Evolutionary conservation across 2,113 vertebrate species (phyloP).

Genomic region (Procavia capensis): DNA sequence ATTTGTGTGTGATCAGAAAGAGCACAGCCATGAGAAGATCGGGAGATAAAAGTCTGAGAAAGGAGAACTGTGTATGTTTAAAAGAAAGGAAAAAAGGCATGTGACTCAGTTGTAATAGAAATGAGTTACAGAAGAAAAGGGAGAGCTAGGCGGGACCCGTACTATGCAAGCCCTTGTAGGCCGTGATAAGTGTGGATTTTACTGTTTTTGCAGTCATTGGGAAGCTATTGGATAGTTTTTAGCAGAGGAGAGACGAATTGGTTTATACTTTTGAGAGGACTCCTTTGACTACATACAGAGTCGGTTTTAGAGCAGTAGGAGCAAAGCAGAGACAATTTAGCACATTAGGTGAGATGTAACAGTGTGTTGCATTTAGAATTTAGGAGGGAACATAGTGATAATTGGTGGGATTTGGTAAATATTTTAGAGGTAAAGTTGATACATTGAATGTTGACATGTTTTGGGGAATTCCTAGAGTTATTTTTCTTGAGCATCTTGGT

Average conservation of each 20-base stretch:
- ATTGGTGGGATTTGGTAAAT: constrained; percentile 22
- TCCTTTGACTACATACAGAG: not conserved
- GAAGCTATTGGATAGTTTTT: constrained; percentile 1
- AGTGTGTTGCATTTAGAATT: not conserved
- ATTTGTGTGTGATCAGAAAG: not conserved
- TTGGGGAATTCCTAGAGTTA: not conserved
- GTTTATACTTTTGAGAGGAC: not conserved
- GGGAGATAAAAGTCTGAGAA: not conserved
- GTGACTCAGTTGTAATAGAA: not conserved
- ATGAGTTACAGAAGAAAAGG: not conserved
- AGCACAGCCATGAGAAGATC: not conserved
- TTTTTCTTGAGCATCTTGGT: not conserved
- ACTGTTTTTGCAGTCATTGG: not conserved
- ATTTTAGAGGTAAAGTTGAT: not conserved
- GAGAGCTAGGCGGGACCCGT: not conserved
- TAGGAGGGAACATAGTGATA: not conserved
- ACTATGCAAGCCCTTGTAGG: not conserved
- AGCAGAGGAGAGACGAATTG: not conserved
- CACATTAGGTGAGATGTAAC: not conserved
- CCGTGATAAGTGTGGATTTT: not conserved
- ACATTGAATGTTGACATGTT: not conserved
- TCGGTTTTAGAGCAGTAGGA: not conserved
- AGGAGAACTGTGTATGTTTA: not conserved
- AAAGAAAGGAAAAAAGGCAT: not conserved
- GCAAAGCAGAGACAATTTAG: not conserved